phyloP scores from a whole-genome alignment of 2,797 vertebrate species.

The Lacerta agilis region DNA sequence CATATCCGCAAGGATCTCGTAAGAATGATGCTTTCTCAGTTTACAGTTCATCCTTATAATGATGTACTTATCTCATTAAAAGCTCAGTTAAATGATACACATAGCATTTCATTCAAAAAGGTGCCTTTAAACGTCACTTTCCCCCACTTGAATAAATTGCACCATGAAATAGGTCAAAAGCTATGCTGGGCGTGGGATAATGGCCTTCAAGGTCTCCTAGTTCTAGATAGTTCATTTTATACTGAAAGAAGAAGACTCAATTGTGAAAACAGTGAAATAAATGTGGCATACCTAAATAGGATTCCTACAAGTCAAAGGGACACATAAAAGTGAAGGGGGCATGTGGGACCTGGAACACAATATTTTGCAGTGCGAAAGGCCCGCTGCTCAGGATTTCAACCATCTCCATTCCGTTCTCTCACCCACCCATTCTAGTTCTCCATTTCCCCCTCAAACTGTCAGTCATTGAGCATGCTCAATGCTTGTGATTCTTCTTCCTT shows the following conservation, averaged over 20 bases:
- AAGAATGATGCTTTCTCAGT: constrained; percentile 65
- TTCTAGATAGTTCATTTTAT: constrained; percentile 59
- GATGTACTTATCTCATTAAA: constrained; percentile 68
- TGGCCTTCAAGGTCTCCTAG: constrained; percentile 54
- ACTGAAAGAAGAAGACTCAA: constrained; percentile 64
- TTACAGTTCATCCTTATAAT: constrained; percentile 66
- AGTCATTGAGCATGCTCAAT: too few species aligned
- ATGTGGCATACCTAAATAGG: background rate
- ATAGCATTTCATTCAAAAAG: constrained; percentile 65
- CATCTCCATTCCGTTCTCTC: too few species aligned
- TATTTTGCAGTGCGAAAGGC: too few species aligned
- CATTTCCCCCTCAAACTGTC: too few species aligned
- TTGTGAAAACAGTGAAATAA: background rate
- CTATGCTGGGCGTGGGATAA: constrained; percentile 54
- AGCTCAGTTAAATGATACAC: constrained; percentile 60
- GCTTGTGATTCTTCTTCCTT: too few species aligned
- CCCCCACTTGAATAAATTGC: constrained; percentile 55
- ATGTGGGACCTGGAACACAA: too few species aligned
- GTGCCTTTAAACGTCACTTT: constrained; percentile 60
- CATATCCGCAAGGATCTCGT: constrained; percentile 71
- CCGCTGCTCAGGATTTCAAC: too few species aligned
- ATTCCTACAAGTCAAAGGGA: background rate
- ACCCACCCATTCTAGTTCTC: too few species aligned
- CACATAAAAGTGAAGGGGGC: background rate
- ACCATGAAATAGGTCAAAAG: constrained; percentile 67